Evolutionary conservation across 2,797 vertebrate species (phyloP).

Genomic region (Sylvia borin): DNA sequence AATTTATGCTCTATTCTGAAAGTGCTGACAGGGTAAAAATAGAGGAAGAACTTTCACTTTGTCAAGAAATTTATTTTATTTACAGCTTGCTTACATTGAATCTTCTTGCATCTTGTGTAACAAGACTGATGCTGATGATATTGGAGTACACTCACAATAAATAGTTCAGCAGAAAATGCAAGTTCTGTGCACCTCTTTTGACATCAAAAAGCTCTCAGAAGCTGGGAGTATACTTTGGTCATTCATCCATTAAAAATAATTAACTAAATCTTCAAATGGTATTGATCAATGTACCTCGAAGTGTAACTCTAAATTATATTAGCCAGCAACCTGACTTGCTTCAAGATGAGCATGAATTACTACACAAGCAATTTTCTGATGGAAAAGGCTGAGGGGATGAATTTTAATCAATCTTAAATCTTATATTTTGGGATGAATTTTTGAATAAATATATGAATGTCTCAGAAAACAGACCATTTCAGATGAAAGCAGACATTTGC

Average conservation of each 20-base stretch:
- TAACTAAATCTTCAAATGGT: not conserved
- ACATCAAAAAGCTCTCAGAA: constrained; percentile 25
- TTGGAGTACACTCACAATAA: not conserved
- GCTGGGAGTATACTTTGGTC: not conserved
- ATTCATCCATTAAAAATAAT: constrained; percentile 13
- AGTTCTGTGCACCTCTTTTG: not conserved
- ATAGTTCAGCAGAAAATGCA: constrained; percentile 28
- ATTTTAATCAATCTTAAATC: not conserved
- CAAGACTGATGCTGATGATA: constrained; percentile 9
- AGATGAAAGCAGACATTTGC: not conserved
- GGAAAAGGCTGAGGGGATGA: not conserved
- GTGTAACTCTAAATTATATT: not conserved
- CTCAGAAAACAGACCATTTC: not conserved
- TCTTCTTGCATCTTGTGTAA: not conserved
- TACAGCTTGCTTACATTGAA: not conserved
- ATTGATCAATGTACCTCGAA: not conserved
- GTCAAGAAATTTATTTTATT: not conserved
- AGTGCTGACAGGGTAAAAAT: not conserved
- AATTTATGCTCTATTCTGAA: not conserved
- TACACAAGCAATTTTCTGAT: not conserved
- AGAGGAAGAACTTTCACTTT: not conserved
- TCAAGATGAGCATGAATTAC: not conserved
- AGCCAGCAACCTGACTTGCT: not conserved
- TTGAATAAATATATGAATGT: not conserved
- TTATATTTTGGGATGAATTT: not conserved